Percentiles rank a stretch among this genome's conserved stretches.
phyloP scores from a whole-genome alignment of 2,888 invertebrate species.

The Tinea trinotella region DNA sequence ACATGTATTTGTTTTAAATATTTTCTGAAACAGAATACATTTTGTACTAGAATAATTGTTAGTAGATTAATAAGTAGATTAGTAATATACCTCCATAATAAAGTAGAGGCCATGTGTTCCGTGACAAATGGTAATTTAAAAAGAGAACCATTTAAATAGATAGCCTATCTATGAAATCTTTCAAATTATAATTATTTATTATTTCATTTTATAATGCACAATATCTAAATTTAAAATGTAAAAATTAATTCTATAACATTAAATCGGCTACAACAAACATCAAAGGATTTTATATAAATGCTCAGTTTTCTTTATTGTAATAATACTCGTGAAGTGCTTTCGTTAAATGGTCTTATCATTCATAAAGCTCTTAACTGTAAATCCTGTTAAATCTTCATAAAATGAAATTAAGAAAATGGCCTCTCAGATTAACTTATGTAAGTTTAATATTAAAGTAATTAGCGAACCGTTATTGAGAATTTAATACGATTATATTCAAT shows the following conservation, averaged over 20 bases:
- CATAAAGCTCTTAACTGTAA: not conserved
- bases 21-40: too few relatives aligned
- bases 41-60: too few relatives aligned
- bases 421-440: not conserved
- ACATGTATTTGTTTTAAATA: too few relatives aligned
- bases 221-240: not conserved
- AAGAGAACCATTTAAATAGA: not conserved
- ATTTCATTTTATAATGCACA: too few relatives aligned
- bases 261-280: not conserved
- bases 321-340: not conserved
- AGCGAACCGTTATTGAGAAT: too few relatives aligned
- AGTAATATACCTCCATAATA: not conserved
- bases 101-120: not conserved
- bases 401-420: not conserved
- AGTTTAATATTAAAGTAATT: too few relatives aligned
- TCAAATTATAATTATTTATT: not conserved
- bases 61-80: too few relatives aligned
- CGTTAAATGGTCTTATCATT: not conserved
- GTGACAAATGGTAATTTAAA: slow-evolving; percentile 12
- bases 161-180: not conserved
- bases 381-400: not conserved
- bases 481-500: too few relatives aligned
- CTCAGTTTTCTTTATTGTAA: not conserved
- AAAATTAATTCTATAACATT: not conserved
- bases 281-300: not conserved